Base-by-base conservation (phyloP, 2,797 vertebrate species). In the Micrastur ruficollis region DNA sequence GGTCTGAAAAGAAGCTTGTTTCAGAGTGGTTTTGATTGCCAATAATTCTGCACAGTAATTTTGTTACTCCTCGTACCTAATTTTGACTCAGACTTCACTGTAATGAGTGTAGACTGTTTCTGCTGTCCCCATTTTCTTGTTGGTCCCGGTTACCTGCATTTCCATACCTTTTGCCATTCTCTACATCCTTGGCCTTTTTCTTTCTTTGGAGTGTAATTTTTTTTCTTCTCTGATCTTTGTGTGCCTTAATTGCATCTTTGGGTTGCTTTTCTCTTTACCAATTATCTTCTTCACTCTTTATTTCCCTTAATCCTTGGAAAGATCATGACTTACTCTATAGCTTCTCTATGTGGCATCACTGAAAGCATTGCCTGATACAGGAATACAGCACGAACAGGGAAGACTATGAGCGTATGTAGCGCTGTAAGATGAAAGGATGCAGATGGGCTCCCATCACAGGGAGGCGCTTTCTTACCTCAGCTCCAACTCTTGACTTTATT, bases 401-500 rank as follows among this genome's bases (percentile, higher is more conserved):
- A 76, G 44, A 59, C 83, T 61, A 11, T 63, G 81, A 71, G 68
- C 52, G 1, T 31, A 36, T 70, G n/a, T 44, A 44, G 58, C 59
- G 70, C 66, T 68, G 55, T 50, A n/a, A 72, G 71, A 56, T 70
- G 42, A 32, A 7, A 82, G 38, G 65, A 65, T 91, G 32, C 46
- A 18, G 78, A 42, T 47, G 81, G n/a, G 65, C 46, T 93, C 49
- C 76, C 67, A 67, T 90, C 78, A 17, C 90, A 50, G 68, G 59
- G 86, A 75, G 86, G 81, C 9, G 14, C 89, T 66, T 96, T 82
- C 75, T 58, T 71, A 47, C 72, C 68, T 94, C 42, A 29, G n/a
- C 61, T 87, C 53, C 79, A 42, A 1, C 21, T 67, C 78, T 52
- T 31, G 9, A 15, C 42, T 85, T 50, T 82, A 36, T 87, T 88